Percentiles rank a stretch among this genome's conserved stretches.
phyloP scores from a whole-genome alignment of 2,797 vertebrate species.

The Sebastiscus albofasciatus region DNA sequence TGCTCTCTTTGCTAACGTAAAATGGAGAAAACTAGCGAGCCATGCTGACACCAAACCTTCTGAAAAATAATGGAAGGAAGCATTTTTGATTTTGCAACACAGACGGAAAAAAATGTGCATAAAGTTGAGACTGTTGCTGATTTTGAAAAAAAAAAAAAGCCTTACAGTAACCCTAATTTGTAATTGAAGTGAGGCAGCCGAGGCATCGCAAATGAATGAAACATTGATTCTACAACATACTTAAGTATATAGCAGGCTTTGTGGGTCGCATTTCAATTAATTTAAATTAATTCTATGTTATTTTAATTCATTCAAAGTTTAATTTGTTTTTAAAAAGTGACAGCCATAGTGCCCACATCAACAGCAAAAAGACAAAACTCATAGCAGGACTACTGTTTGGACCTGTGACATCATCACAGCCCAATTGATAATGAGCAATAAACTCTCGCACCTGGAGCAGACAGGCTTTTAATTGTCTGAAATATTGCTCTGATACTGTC shows the following conservation, averaged over 20 bases:
- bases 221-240: background rate
- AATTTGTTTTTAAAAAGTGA: background rate
- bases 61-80: background rate
- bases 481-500: background rate
- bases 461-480: background rate
- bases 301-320: background rate
- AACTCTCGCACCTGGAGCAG: background rate
- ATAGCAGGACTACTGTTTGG: background rate
- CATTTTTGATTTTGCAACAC: background rate
- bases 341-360: background rate
- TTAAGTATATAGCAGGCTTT: background rate
- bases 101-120: background rate
- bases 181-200: background rate
- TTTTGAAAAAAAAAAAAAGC: background rate
- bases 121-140: background rate
- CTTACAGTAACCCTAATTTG: background rate
- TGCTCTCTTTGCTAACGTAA: background rate
- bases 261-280: background rate
- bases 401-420: background rate
- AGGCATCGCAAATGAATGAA: background rate
- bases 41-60: background rate
- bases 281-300: background rate
- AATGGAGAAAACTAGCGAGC: background rate
- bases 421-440: background rate
- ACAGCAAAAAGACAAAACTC: background rate